A percentile compares a stretch with the other conserved stretches of the same genome.
These are phyloP conservation scores for Tillus elongatus DNA, from an alignment of 2,888 invertebrate species.

Conservation along the genomic window DNA sequence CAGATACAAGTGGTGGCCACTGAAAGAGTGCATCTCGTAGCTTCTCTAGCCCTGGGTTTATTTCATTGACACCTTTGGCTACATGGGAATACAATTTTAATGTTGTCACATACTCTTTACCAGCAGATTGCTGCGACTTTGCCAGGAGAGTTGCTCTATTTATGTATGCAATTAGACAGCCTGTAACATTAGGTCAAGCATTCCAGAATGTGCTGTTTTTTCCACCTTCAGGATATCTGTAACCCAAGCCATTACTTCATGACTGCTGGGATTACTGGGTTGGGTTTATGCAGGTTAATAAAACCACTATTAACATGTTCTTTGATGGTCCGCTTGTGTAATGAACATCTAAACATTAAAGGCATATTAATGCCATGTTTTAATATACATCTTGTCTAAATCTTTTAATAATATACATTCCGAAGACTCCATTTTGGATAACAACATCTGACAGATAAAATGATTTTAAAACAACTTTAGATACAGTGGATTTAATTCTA, in stretches of 20 bases:
- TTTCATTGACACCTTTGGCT: conserved; percentile 54
- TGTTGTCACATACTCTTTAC: conserved; percentile 96
- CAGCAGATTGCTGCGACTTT: conserved; percentile 97
- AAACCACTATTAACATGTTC: conserved; percentile 90
- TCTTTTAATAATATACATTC: too few species aligned
- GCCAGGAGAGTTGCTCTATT: conserved; percentile 93
- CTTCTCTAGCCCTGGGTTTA: conserved; percentile 72
- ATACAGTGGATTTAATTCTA: too few species aligned
- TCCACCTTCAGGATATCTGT: too few species aligned
- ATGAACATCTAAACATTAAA: too few species aligned
- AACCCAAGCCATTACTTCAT: conserved; percentile 99
- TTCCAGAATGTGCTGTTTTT: conserved; percentile 99
- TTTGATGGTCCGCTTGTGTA: too few species aligned
- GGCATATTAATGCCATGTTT: too few species aligned
- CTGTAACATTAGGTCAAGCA: conserved; percentile 82
- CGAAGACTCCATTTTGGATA: too few species aligned
- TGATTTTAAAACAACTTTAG: too few species aligned
- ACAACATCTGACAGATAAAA: too few species aligned
- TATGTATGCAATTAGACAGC: conserved; percentile 95
- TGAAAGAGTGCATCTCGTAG: conserved; percentile 95
- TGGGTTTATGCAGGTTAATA: conserved; percentile 97
- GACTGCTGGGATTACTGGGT: conserved; percentile 98
- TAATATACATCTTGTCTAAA: too few species aligned
- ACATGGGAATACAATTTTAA: conserved; percentile 90
- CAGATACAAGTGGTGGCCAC: conserved; percentile 96